Evolutionary conservation across 2,888 invertebrate species (phyloP).

Genomic region (Metallyticus violacea): DNA sequence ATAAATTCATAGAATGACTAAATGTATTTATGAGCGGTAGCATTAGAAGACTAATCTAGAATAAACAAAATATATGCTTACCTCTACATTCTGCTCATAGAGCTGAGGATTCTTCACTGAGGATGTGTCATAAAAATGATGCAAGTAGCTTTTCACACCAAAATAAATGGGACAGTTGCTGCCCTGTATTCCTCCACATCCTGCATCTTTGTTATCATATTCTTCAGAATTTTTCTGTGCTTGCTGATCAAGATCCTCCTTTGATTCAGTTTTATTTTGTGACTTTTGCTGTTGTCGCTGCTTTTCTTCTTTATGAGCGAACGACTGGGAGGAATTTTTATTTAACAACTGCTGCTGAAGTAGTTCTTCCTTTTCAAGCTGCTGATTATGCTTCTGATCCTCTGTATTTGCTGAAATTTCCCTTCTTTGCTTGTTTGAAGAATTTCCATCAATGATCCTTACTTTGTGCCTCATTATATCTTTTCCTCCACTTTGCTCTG

Average conservation of each 20-base stretch:
- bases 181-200: constrained; percentile 3
- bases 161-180: constrained; percentile 40
- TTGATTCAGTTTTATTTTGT: background rate
- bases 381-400: background rate
- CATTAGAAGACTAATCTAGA: background rate
- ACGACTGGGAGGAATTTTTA: background rate
- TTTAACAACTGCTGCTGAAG: background rate
- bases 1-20: background rate
- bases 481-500: background rate
- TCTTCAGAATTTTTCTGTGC: background rate
- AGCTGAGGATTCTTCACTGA: constrained; percentile 34
- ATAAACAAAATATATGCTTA: background rate
- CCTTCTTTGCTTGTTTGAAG: no score
- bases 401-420: no score
- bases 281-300: background rate
- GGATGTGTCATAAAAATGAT: constrained; percentile 49
- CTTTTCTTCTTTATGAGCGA: background rate
- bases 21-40: background rate
- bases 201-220: background rate
- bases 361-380: background rate
- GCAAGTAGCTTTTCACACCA: constrained; percentile 51
- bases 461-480: background rate
- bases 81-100: constrained; percentile 32
- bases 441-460: no score
- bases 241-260: background rate